A percentile compares a stretch with the other conserved stretches of the same genome.
Evolutionary conservation across 2,113 vertebrate species (phyloP).

Genomic region (Pan troglodytes): NHGRI_mPanTro3-v2.1_pri NC_072398.2:119281501-119282000

Average conservation of each 20-base stretch:
- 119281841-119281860: background rate
- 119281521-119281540: background rate
- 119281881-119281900: background rate
- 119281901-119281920: background rate
- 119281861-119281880: background rate
- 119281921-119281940: background rate
- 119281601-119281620: background rate
- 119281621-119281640: background rate
- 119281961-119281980: background rate
- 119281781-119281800: background rate
- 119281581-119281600: background rate
- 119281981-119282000: background rate
- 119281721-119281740: constrained; percentile 59
- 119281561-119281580: background rate
- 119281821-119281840: background rate
- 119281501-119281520: background rate
- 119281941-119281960: too few species aligned
- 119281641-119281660: background rate
- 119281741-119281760: background rate
- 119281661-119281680: background rate
- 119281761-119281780: background rate
- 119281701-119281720: constrained; percentile 3
- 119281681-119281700: background rate
- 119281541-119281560: background rate
- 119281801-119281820: background rate